A percentile compares a stretch with the other conserved stretches of the same genome.
Evolutionary conservation across 2,113 vertebrate species (phyloP).

Genomic region (Xiphorhynchus elegans): DNA sequence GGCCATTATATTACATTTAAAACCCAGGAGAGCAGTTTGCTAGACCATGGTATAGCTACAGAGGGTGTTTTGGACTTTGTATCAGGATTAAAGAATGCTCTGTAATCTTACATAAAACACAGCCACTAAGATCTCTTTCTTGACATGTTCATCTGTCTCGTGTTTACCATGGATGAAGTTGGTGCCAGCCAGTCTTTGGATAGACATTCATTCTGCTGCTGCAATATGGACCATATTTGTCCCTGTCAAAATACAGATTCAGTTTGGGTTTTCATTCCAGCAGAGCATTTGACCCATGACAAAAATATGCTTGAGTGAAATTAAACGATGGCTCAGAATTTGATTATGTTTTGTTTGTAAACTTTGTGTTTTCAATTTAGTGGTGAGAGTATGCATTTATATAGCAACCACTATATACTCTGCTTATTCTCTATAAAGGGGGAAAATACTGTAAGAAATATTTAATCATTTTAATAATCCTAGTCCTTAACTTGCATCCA

Average conservation of each 20-base stretch:
- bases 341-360: not conserved
- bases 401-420: not conserved
- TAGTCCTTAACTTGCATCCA: not conserved
- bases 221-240: not conserved
- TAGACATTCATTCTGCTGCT: not conserved
- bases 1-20: not conserved
- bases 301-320: not conserved
- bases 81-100: not conserved
- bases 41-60: not conserved
- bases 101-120: not conserved
- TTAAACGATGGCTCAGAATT: not conserved
- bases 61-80: not conserved
- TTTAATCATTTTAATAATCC: not conserved
- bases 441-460: not conserved
- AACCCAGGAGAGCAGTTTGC: not conserved
- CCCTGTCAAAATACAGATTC: constrained; percentile 1
- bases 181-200: not conserved
- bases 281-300: not conserved
- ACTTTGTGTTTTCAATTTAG: not conserved
- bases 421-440: not conserved
- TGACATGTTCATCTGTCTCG: not conserved
- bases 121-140: not conserved
- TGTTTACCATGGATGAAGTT: not conserved
- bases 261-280: not conserved
- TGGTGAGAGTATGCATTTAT: not conserved